Base-by-base conservation (phyloP, 2,797 vertebrate genomes). In the Sebastes kiyomatsui region DNA sequence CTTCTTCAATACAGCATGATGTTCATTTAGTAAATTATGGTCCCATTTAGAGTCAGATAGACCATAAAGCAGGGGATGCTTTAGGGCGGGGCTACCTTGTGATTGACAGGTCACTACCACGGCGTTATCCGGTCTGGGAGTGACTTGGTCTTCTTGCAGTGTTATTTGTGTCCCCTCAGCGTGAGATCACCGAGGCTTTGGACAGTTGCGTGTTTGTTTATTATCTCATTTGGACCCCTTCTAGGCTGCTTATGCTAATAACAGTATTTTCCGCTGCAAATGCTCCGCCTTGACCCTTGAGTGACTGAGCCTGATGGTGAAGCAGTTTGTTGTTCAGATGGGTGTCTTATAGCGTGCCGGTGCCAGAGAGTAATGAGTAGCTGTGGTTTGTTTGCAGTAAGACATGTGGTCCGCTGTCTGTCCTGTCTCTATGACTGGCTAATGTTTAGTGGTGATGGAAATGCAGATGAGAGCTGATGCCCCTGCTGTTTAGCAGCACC, bases 81-180 rank as follows among this genome's bases (percentile, higher is more conserved):
- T 16, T 42, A 42, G 38, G 38, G 38, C 38, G 38, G 1, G 38
- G 38, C 38, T 42, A 42, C 14, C 38, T 42, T 42, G 38, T 42
- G 14, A 42, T 42, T 42, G 38, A 42, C 38, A 42, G 14, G 38
- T 42, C 38, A 6, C 14, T 42, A 42, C 38, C 38, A 42, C 38
- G 6, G 38, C 14, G 2, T 42, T 42, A 0, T 42, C 38, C 14
- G 38, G 38, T 42, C 38, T 42, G 38, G 38, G 14, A 42, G 38
- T 60, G 79, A 35, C 28, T 59, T 28, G 2, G 38, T 13, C 18
- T 30, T 33, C 25, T 49, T 72, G 12, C 20, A n/a, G 49, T 27
- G 2, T 55, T 75, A 16, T 80, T 72, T 85, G 42, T 73, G 59
- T 77, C 75, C 14, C 5, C 42, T 75, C 82, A 54, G 79, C 54